Evolutionary conservation across 2,888 invertebrate species (phyloP), one percentile per base, ranked within the genome.

Genomic region (Epiperipatus broadwayi): DNA sequence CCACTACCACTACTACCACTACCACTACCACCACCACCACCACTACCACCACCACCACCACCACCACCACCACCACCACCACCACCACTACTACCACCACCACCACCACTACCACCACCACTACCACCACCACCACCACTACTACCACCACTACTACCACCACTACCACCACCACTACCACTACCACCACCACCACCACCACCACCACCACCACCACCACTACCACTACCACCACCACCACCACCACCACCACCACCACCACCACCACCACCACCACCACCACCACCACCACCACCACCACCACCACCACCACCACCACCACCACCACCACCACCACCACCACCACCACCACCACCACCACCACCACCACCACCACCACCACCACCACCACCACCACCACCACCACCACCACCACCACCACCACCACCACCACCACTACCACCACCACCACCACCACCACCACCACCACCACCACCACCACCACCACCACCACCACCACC

Each of bases 101-200:
- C 46, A 43, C 44, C 42, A 40, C 44, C 45, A 43, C 42, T 40
- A 46, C 44, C 43, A 46, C 44, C 42, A 46, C 44, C 45, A 41
- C 44, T 44, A 34, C 44, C 39, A 30, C n/a, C n/a, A 31, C 8
- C n/a, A 31, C 31, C 14, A 31, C 31, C 31, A 31, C 31, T 12
- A 14, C 31, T 12, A 31, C 31, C 16, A 31, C 31, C 31, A 31
- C 31, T 8, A 31, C 14, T 12, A n/a, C 31, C 12, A n/a, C 31
- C 12, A 14, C 31, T 12, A 31, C 31, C 12, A 31, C 12, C 14
- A n/a, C 31, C 12, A 31, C 16, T 12, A n/a, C 31, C 8, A n/a
- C 12, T 8, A n/a, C 31, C 8, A n/a, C 16, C 31, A 31, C 12
- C 8, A n/a, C 31, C 16, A 31, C 31, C n/a, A 14, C 18, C 12